Evolutionary conservation across 2,113 vertebrate species (phyloP), one percentile per base, ranked within the genome.

Genomic region (Seriola aureovittata): DNA sequence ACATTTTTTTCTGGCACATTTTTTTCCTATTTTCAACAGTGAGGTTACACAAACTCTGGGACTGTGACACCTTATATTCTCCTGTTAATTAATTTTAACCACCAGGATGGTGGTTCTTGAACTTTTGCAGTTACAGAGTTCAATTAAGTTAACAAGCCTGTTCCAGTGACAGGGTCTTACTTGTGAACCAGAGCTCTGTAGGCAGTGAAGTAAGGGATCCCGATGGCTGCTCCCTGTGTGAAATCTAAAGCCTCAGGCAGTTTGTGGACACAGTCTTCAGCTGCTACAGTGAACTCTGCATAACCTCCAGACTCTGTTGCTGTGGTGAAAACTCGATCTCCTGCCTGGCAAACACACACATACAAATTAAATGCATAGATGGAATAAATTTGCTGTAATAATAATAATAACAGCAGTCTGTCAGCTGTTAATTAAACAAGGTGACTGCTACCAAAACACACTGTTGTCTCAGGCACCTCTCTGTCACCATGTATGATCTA

Each of bases 191-290:
- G 95, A n/a, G 98, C 97, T n/a, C 96, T 93, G 74, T 95, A 98
- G 1, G 97, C 98, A 4, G 97, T 99, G 91, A 98, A 99, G 86
- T 98, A 99, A 0, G 98, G 97, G 55, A 97, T 85, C 3, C 96
- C 97, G 0, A 99, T 82, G 0, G 97, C 97, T 0, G 97, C 97
- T 36, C 98, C 98, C 91, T 99, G 97, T n/a, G 78, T 86, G 14
- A 95, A 98, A 93, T 96, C 92, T 68, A 99, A 75, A 0, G 94
- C 90, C 4, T 94, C 95, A 0, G 96, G 95, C 72, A 99, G 93
- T 4, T 80, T 89, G 77, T 97, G 94, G n/a, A 98, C 96, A 0
- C 84, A 91, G 50, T 94, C 77, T 1, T 93, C 95, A 0, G 93
- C 89, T 44, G 96, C 96, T 0, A 99, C 58, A 0, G 96, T 74